These are phyloP conservation scores for Cataglyphis livida DNA, from an alignment of 2,888 invertebrate genomes.

Conservation along the genomic window DNA sequence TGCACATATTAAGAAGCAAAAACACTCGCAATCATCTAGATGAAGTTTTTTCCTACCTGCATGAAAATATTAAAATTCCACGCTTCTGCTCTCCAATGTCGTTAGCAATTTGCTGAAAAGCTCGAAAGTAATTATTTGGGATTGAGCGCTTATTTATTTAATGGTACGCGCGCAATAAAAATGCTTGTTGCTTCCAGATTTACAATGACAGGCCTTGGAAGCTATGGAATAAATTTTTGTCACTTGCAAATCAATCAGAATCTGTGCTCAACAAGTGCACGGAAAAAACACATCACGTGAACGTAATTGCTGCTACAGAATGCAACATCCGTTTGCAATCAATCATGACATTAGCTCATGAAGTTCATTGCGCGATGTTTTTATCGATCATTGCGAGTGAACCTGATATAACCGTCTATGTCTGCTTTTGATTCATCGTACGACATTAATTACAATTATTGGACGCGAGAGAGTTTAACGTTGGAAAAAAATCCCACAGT, in stretches of 20 bases:
- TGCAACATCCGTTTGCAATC: conserved; percentile 40
- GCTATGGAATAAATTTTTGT: conserved; percentile 8
- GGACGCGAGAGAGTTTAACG: not conserved
- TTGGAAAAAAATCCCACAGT: not conserved
- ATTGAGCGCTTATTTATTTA: conserved; percentile 18
- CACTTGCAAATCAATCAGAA: conserved; percentile 8
- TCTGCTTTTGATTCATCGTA: conserved; percentile 41
- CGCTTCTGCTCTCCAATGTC: not conserved
- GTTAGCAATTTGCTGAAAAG: conserved; percentile 7
- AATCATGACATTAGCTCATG: conserved; percentile 47
- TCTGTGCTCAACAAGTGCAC: conserved; percentile 39
- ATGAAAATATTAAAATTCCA: conserved; percentile 21
- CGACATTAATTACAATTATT: conserved; percentile 28
- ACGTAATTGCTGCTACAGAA: conserved; percentile 34
- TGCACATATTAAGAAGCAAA: not conserved
- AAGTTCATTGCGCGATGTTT: conserved; percentile 50
- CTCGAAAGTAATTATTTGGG: not conserved
- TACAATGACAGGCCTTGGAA: conserved; percentile 20
- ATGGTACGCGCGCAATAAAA: not conserved
- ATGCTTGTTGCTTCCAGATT: conserved; percentile 33
- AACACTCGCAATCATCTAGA: not conserved
- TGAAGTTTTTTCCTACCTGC: not conserved
- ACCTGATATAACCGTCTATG: not conserved
- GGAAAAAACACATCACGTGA: not conserved
- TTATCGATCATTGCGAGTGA: conserved; percentile 47